Evolutionary conservation across 2,888 invertebrate genomes (phyloP), one percentile per base, ranked within the genome.

Genomic region (Amblyjoppa proteus): DNA sequence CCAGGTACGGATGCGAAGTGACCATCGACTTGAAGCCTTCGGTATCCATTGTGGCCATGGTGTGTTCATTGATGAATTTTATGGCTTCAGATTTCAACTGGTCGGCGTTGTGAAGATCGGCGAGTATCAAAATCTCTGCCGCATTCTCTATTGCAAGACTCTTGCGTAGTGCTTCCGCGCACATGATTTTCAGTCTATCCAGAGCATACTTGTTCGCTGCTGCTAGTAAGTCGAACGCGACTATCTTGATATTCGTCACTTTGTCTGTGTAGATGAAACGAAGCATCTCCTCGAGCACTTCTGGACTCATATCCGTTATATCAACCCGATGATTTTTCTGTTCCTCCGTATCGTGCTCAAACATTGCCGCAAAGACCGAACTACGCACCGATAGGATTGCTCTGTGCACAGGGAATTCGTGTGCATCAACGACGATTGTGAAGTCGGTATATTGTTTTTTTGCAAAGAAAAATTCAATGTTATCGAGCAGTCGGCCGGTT

Each of bases 331-430:
- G 99, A 94, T 98, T 96, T 95, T 99, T 99, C 90, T 98, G 96
- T 94, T 99, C 99, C 94, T 99, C 98, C 99, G 99, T 99, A 95
- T 99, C 99, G 95, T 99, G 99, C 94, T 99, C 99, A 95, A 99
- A 99, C 99, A 99, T 99, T 87, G 99, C 99, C 92, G 98, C 98
- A 95, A 99, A 99, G 61, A 99, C 99, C 88, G 99, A 99, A 95
- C 99, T 99, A 92, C 99, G 96, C 89, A 99, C 99, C 98, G 94
- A 88, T 95, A 95, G 89, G 82, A 99, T 98, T 90, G 99, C 99
- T 96, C 99, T 99, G 95, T 99, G 99, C 92, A 99, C 99, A 94
- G 98, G 97, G 94, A 98, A 98, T 94, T 98, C 98, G 94, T 97
- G 95, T 87, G 97, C 98, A 86, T 97, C 97, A 80, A 99, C 99